Percentiles rank a stretch among this genome's conserved stretches.
phyloP scores from a whole-genome alignment of 2,888 invertebrate genomes.

The Yponomeuta sedellus region DNA sequence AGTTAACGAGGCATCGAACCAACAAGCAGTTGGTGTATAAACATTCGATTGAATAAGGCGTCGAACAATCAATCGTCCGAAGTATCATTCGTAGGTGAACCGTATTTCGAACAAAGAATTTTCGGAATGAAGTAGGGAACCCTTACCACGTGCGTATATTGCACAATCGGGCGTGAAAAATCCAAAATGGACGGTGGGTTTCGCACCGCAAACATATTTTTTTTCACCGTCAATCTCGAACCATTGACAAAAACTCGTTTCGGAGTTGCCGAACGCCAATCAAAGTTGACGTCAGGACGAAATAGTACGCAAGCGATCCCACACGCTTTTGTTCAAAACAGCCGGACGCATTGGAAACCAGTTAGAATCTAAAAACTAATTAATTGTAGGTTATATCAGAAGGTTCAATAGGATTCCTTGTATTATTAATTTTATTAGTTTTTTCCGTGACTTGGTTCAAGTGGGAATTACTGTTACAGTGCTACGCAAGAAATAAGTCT shows the following conservation, averaged over 20 bases:
- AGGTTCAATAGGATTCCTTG: not conserved
- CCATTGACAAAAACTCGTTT: not conserved
- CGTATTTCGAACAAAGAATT: too few relatives aligned
- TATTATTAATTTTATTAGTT: too few relatives aligned
- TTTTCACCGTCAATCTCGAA: not conserved
- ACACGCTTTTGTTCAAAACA: not conserved
- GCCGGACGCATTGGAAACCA: not conserved
- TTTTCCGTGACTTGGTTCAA: too few relatives aligned
- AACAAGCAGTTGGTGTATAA: too few relatives aligned
- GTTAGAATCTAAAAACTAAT: not conserved
- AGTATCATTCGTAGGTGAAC: too few relatives aligned
- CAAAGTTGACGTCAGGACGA: not conserved
- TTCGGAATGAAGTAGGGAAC: too few relatives aligned
- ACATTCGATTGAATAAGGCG: too few relatives aligned
- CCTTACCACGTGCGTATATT: not conserved
- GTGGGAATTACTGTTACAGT: too few relatives aligned
- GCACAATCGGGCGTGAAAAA: not conserved
- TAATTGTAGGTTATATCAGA: not conserved
- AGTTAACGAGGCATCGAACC: too few relatives aligned
- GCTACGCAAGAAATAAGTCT: too few relatives aligned
- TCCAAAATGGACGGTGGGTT: not conserved
- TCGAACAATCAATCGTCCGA: too few relatives aligned
- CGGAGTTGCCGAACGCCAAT: not conserved
- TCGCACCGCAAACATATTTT: not conserved
- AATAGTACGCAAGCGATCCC: not conserved